These are phyloP conservation scores for Hystrix brachyura DNA, from an alignment of 2,113 vertebrate species.

Conservation along the genomic window DNA sequence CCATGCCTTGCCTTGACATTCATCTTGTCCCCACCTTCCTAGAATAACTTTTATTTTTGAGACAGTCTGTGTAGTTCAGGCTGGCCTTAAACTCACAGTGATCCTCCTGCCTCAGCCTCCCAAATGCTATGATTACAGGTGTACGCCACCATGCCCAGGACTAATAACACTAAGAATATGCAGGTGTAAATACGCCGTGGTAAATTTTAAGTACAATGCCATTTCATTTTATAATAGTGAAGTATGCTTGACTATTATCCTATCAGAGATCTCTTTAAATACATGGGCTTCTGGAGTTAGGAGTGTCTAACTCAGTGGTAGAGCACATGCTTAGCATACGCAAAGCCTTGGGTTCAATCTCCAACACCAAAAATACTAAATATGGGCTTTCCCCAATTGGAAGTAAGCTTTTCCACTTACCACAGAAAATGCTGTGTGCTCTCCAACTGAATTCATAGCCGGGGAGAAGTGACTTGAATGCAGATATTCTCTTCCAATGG, in stretches of 20 bases:
- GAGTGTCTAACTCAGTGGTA: neutral
- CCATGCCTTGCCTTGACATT: neutral
- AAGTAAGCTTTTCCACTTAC: slow-evolving; percentile 82
- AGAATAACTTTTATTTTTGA: neutral
- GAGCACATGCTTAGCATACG: neutral
- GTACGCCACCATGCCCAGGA: too few species aligned
- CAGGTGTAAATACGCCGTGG: neutral
- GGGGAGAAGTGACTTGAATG: slow-evolving; percentile 62
- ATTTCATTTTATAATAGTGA: neutral
- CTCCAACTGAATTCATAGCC: slow-evolving; percentile 2
- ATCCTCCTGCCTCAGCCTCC: too few species aligned
- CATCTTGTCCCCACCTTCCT: neutral
- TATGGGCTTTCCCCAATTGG: neutral
- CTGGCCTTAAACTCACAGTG: too few species aligned
- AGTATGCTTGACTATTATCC: neutral
- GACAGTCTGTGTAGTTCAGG: too few species aligned
- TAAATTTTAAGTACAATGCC: neutral
- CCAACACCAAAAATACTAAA: neutral
- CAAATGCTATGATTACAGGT: too few species aligned
- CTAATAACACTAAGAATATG: neutral
- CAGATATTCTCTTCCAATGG: slow-evolving; percentile 71
- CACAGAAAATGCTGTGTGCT: neutral
- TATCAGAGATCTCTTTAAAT: slow-evolving; percentile 12
- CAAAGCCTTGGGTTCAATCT: neutral
- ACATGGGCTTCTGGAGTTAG: neutral